Evolutionary conservation across 2,888 invertebrate species (phyloP), one percentile per base, ranked within the genome.

Genomic region (Fissipunctia ypsillon): DNA sequence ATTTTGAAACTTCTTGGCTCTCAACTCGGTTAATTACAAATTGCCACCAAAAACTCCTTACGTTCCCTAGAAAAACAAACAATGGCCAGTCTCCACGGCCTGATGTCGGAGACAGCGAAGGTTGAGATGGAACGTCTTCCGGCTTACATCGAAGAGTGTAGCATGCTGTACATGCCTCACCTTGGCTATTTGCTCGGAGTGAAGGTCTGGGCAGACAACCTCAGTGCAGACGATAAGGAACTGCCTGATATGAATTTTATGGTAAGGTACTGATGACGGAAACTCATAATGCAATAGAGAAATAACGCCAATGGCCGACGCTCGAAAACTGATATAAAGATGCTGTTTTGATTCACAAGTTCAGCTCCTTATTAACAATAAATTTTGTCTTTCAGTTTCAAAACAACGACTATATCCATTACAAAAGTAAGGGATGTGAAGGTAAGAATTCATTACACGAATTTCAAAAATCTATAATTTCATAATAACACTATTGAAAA

Each of bases 111-210:
- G 72, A 97, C 98, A 31, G 98, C 98, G 0, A 95, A 96, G 80
- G 96, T 97, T 80, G 98, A 98, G 85, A 94, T 98, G 81, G 94
- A 97, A 56, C 96, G 97, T 43, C 95, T 98, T 48, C 97, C 98
- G 1, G 93, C 96, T 4, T 97, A 97, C 90, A 96, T 98, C 52
- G 93, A 96, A 41, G 97, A 97, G 85, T 98, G 98, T 88, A 96
- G 97, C 25, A 97, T 98, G 93, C 92, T 97, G 69, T 98, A 97
- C 90, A 96, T 98, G 89, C 98, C 98, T 0, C 97, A 98, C 91
- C 96, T 98, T 79, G 98, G 99, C 0, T 98, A 98, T 93, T 94
- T 99, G 78, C 95, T 99, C 19, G 97, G 97, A 0, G 97, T 99
- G n/a, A 97, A 97, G 69, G 96, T 97, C 76, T 97, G 98, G 97